Evolutionary conservation across 2,797 vertebrate genomes (phyloP).

Genomic region (Threskiornis aethiopicus): DNA sequence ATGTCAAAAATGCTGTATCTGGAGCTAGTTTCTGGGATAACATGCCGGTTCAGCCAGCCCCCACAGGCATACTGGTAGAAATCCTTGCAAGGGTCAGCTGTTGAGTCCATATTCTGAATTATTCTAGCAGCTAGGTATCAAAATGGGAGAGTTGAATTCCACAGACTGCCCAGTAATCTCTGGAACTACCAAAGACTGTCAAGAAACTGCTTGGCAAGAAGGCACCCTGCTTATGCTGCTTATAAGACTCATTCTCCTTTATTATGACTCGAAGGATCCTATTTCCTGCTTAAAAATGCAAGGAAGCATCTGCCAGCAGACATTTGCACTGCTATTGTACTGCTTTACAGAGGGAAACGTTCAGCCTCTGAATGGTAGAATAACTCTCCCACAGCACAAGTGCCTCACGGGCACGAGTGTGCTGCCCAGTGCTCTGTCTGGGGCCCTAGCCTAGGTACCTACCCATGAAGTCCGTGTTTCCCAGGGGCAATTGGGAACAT

Average conservation of each 20-base stretch:
- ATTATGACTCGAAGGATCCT: not conserved
- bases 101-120: slow-evolving; percentile 91
- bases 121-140: slow-evolving; percentile 85
- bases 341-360: not conserved
- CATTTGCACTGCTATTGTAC: not conserved
- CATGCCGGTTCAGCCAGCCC: slow-evolving; percentile 89
- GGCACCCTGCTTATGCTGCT: not conserved
- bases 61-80: slow-evolving; percentile 96
- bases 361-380: not conserved
- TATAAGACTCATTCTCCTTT: not conserved
- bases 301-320: not conserved
- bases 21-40: slow-evolving; percentile 94
- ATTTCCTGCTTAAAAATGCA: not conserved
- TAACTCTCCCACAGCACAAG: not conserved
- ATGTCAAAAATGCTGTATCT: slow-evolving; percentile 94
- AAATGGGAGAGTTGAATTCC: not conserved
- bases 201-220: not conserved
- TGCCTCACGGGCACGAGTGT: not conserved
- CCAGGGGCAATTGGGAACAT: rapidly evolving
- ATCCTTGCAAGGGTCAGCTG: slow-evolving; percentile 87
- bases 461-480: not conserved
- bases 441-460: not conserved
- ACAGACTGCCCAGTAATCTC: not conserved
- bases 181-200: not conserved
- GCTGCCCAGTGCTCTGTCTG: not conserved